A percentile compares a stretch with the other conserved stretches of the same genome.
Conservation (phyloP, 53 echinoderm and acorn worm species). For the Pentamera pediparva region DNA sequence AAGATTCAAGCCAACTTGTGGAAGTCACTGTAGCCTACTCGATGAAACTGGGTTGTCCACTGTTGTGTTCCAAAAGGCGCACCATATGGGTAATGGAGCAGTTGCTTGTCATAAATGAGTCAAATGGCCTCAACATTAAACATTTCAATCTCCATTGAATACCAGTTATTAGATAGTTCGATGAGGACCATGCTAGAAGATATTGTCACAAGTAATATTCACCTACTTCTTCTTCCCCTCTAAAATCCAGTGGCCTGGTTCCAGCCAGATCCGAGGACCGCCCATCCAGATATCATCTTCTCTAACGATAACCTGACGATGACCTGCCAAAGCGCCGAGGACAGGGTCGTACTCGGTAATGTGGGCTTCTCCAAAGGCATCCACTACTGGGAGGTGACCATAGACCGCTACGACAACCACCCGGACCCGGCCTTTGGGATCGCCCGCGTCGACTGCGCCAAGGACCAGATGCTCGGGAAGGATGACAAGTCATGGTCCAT, state of each 20-base stretch:
- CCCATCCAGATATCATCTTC: conserved; percentile 93
- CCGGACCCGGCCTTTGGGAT: conserved; percentile 97
- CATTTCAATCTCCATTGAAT: too few species aligned
- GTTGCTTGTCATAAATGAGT: too few species aligned
- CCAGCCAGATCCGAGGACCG: conserved; percentile 87
- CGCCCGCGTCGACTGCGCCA: conserved; percentile 79
- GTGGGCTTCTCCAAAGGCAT: conserved; percentile 98
- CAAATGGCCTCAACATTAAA: too few species aligned
- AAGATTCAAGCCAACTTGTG: too few species aligned
- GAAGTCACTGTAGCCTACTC: too few species aligned
- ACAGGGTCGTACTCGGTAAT: conserved; percentile 90
- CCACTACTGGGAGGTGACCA: conserved; percentile 99
- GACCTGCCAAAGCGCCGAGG: conserved; percentile 88
- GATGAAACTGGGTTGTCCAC: too few species aligned
- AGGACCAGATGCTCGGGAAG: conserved; percentile 95
- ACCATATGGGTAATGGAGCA: too few species aligned
- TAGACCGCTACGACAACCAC: conserved; percentile 98
- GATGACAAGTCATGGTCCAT: conserved; percentile 99
- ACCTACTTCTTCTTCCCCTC: background rate
- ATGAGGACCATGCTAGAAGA: too few species aligned
- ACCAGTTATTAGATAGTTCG: too few species aligned
- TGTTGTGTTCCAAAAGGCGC: too few species aligned
- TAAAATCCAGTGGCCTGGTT: conserved; percentile 89
- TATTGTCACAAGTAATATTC: too few species aligned
- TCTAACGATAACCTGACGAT: conserved; percentile 96